A percentile compares a stretch with the other conserved stretches of the same genome.
These are phyloP conservation scores for Sphyrna mokarran DNA, from an alignment of 2,113 vertebrate genomes.

Conservation along the genomic window DNA sequence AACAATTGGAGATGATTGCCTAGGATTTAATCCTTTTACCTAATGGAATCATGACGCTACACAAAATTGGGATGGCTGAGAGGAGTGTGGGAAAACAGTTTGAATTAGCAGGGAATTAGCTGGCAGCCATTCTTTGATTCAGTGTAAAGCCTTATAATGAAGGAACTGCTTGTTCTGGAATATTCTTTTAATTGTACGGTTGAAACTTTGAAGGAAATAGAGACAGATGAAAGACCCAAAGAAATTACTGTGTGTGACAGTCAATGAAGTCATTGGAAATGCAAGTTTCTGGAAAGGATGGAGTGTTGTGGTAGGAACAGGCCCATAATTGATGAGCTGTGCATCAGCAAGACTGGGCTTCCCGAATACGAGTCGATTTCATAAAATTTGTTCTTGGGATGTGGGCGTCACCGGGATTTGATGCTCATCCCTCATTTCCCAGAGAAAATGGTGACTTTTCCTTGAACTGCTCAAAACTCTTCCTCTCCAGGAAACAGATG, in stretches of 20 bases:
- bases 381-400: not conserved
- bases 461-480: not conserved
- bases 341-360: not conserved
- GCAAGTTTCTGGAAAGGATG: not conserved
- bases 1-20: not conserved
- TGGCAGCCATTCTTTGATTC: not conserved
- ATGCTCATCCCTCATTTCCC: not conserved
- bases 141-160: not conserved
- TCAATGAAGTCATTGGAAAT: constrained; percentile 10
- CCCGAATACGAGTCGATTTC: not conserved
- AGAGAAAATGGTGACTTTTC: not conserved
- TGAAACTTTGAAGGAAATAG: not conserved
- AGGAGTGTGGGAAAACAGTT: not conserved
- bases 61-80: not conserved
- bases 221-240: not conserved
- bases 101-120: not conserved
- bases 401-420: not conserved
- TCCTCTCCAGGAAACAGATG: not conserved
- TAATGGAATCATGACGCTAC: not conserved
- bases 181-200: not conserved
- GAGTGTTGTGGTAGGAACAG: not conserved
- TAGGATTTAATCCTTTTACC: not conserved
- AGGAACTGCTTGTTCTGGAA: not conserved
- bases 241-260: not conserved
- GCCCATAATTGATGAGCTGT: not conserved